Evolutionary conservation across 92 coral and sea anemone genomes (phyloP), one percentile per base, ranked within the genome.

Genomic region (Bergia puertoricense): DNA sequence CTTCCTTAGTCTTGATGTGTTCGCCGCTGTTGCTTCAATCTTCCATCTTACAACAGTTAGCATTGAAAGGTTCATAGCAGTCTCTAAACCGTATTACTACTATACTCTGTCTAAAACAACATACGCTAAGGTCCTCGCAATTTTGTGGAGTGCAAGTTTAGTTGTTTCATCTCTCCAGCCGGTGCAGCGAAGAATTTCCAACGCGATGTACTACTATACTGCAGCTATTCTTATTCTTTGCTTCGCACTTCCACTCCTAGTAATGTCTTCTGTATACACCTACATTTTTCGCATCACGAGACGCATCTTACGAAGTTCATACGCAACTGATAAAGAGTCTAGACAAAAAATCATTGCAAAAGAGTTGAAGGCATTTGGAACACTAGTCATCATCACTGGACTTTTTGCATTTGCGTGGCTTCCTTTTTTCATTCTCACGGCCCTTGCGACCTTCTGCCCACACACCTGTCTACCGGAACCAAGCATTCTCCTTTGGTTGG

Each of bases 21-120:
- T 97, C 89, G 95, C 93, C 59, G 99, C 96, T n/a, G 78, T 94
- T 15, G 99, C 97, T n/a, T 97, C 99, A 23, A 97, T 92, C 46
- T 94, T 97, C 78, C 99, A 97, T 59, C 91, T 97, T 13, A 95
- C 97, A 30, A 94, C 97, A 18, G 94, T 97, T 43, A 95, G 97
- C 66, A 80, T 94, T n/a, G 99, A 97, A 77, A 94, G 99, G 37
- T 97, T 93, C 81, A 90, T 97, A 20, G 98, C 99, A 8, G 94
- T 95, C 57, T 93, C 98, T n/a, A 88, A 89, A 43, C 99, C 99
- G 36, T 96, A 95, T 75, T 91, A 93, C 41, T 92, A 91, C 86
- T 94, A 96, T 71, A 94, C 98, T 44, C 87, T 95, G 69, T 86
- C 97, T 10, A 80, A 85, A 72, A 85, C 72, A 1, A 91, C 96